Evolutionary conservation across 1,140 invertebrate species (phyloP), one percentile per base, ranked within the genome.

Genomic region (Lepidotrigona ventralis): DNA sequence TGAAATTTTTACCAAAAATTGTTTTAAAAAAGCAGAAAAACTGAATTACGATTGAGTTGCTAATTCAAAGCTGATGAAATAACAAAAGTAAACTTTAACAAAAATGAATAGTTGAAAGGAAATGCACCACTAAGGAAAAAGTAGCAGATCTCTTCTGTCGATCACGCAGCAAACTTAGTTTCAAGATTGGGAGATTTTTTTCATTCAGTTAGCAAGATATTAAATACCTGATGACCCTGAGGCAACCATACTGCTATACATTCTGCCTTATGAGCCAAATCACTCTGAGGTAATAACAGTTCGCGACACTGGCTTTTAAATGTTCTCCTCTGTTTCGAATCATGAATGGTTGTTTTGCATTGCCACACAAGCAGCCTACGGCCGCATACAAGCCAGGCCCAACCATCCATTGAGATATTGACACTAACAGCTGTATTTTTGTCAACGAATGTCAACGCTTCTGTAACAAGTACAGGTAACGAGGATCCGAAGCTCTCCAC

Each of bases 181-280:
- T 8, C 39, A 46, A 46, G 6, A 0, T 0, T 46, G 39, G 8
- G 39, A 46, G 6, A 8, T 8, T 46, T 46, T 39, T 46, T 46
- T 46, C 39, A 46, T 46, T 46, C 39, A 46, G 39, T 46, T 8
- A 46, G 39, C 39, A 9, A 46, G 39, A 8, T 6, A 46, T 46
- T 81, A 68, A 46, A 58, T 39, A 96, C 96, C 93, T 97, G 96
- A 81, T 96, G 95, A 21, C 96, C 96, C 83, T 95, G 94, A 9
- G 95, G 94, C 69, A 96, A 94, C 91, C 98, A 98, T 14, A 99
- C 96, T 85, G 96, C 96, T 12, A 99, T 97, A 51, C 99, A 95
- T 81, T 98, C 96, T n/a, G 98, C 98, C 92, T 97, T 97, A 92
- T 99, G 98, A 4, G 97, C 97, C 23, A 99, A 94, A 93, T 99